A percentile compares a stretch with the other conserved stretches of the same genome.
Evolutionary conservation across 2,113 vertebrate genomes (phyloP).

Genomic region (Melanocharis versteri): DNA sequence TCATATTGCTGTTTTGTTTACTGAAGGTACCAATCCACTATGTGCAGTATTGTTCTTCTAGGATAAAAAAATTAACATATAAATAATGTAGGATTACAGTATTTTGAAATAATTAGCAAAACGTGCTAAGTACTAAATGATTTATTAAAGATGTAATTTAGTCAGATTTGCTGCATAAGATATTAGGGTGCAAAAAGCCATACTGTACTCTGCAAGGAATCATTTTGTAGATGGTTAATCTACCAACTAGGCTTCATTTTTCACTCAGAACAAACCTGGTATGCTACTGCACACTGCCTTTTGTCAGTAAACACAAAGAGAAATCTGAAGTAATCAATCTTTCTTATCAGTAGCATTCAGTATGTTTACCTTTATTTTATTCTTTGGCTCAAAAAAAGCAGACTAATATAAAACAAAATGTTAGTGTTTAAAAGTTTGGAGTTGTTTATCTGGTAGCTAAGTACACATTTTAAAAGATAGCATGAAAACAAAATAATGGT

Average conservation of each 20-base stretch:
- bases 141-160: slow-evolving; percentile 61
- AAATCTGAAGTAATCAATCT: slow-evolving; percentile 76
- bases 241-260: slow-evolving; percentile 67
- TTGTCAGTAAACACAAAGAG: slow-evolving; percentile 76
- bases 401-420: slow-evolving; percentile 56
- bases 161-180: slow-evolving; percentile 46
- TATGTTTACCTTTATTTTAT: slow-evolving; percentile 63
- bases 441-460: background rate
- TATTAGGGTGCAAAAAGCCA: slow-evolving; percentile 32
- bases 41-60: slow-evolving; percentile 40
- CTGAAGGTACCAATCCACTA: background rate
- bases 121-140: slow-evolving; percentile 51
- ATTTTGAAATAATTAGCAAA: slow-evolving; percentile 70
- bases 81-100: slow-evolving; percentile 62
- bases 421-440: background rate
- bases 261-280: slow-evolving; percentile 56
- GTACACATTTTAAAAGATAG: background rate
- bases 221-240: slow-evolving; percentile 53
- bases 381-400: slow-evolving; percentile 51
- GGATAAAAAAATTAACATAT: slow-evolving; percentile 52
- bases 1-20: slow-evolving; percentile 50
- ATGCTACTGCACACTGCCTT: slow-evolving; percentile 48
- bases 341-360: slow-evolving; percentile 74
- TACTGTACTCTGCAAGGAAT: slow-evolving; percentile 24
- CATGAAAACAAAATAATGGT: background rate